phyloP scores from a whole-genome alignment of 2,797 vertebrate species.

The Sus cebifrons region DNA sequence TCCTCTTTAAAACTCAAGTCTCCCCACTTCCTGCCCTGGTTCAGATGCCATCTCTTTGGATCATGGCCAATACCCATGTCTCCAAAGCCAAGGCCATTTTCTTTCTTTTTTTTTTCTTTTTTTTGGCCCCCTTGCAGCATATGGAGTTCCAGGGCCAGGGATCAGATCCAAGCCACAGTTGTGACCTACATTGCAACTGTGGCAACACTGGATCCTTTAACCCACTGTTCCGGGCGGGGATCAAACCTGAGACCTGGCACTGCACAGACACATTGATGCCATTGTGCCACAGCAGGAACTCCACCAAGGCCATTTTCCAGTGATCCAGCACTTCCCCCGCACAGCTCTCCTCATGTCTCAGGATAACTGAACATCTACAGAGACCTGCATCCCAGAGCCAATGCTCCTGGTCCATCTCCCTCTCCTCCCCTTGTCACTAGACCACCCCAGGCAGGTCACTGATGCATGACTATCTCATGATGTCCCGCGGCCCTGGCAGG shows the following conservation, averaged over 20 bases:
- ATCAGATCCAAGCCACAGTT: no score
- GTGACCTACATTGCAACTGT: no score
- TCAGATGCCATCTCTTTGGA: neutral
- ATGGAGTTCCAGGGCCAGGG: no score
- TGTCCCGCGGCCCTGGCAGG: neutral
- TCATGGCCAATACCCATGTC: neutral
- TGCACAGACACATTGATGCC: no score
- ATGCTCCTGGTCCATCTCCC: neutral
- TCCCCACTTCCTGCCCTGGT: neutral
- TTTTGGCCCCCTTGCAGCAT: no score
- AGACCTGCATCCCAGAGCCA: neutral
- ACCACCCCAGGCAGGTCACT: rapidly evolving
- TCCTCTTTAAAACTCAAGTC: neutral
- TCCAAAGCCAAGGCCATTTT: neutral
- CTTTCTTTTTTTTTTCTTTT: neutral
- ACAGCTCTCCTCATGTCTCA: neutral
- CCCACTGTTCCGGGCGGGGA: no score
- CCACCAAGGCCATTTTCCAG: neutral
- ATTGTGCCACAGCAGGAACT: no score
- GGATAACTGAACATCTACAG: neutral
- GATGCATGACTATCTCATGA: neutral
- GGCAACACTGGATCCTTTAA: no score
- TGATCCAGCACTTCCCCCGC: neutral
- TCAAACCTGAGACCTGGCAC: no score
- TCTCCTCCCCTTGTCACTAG: neutral